phyloP scores from a whole-genome alignment of 1,140 invertebrate species.

The Pogonus chalceus region DNA sequence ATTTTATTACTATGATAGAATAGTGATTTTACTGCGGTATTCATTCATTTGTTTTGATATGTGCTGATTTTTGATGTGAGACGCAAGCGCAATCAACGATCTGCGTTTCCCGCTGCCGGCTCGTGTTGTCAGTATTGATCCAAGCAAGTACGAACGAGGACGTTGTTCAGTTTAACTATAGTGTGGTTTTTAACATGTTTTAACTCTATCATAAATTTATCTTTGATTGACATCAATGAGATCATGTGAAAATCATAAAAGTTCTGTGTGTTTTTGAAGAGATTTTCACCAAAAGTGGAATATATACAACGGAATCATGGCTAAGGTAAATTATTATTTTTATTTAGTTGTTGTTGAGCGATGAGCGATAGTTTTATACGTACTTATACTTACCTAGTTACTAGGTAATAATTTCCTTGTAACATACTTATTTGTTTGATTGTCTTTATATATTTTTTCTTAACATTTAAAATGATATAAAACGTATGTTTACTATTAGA shows the following conservation, averaged over 20 bases:
- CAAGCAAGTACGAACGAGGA: neutral
- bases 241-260: neutral
- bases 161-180: neutral
- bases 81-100: neutral
- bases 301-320: neutral
- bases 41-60: no score
- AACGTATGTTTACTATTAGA: no score
- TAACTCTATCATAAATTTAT: neutral
- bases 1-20: no score
- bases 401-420: no score
- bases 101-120: conserved; percentile 1
- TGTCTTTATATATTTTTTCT: no score
- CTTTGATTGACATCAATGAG: neutral
- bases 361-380: no score
- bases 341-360: no score
- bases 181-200: neutral
- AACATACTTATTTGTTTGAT: no score
- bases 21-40: neutral
- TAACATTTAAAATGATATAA: no score
- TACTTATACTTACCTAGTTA: no score
- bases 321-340: neutral
- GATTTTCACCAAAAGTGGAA: neutral
- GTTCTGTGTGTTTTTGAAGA: neutral
- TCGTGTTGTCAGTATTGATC: conserved; percentile 2
- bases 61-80: neutral